A percentile compares a stretch with the other conserved stretches of the same genome.
phyloP scores from a whole-genome alignment of 2,113 vertebrate genomes.

The Percina caprodes region DNA sequence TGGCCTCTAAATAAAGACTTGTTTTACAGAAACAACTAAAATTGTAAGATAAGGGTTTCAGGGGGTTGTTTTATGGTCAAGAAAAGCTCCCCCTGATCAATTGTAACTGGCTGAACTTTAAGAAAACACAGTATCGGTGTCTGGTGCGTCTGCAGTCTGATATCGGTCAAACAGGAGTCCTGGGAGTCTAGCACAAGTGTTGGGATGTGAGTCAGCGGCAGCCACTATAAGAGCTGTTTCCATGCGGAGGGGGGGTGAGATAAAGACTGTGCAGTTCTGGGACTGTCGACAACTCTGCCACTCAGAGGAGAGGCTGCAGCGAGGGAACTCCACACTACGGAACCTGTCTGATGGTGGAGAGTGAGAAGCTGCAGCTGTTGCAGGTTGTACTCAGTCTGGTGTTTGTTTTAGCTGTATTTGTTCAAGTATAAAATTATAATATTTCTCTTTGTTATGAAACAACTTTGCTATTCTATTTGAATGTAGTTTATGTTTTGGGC shows the following conservation, averaged over 20 bases:
- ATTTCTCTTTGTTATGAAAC: not conserved
- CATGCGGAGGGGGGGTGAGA: slow-evolving; percentile 59
- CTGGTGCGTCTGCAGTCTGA: slow-evolving; percentile 12
- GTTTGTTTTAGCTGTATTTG: slow-evolving; percentile 4
- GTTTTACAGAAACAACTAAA: not conserved
- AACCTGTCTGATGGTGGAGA: slow-evolving; percentile 30
- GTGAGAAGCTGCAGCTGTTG: slow-evolving; percentile 40
- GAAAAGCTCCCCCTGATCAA: not conserved
- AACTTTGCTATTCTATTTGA: not conserved
- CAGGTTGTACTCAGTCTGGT: slow-evolving; percentile 44
- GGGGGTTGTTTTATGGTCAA: not conserved
- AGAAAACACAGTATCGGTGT: slow-evolving; percentile 4
- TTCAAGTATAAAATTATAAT: not conserved
- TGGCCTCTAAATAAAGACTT: not conserved
- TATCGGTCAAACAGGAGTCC: slow-evolving; percentile 39
- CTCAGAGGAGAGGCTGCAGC: slow-evolving; percentile 47
- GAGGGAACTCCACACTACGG: slow-evolving; percentile 21
- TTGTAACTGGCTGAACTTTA: not conserved
- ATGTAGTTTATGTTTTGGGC: not conserved
- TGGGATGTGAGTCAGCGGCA: slow-evolving; percentile 65
- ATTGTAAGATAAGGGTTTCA: not conserved
- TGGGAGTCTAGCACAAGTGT: slow-evolving; percentile 58
- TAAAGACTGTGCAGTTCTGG: slow-evolving; percentile 51
- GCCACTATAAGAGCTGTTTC: slow-evolving; percentile 65
- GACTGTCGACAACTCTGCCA: slow-evolving; percentile 43